Percentiles rank a stretch among this genome's conserved stretches.
Conservation (phyloP, 2,888 invertebrate species). For the Oeneis ivallda region DNA sequence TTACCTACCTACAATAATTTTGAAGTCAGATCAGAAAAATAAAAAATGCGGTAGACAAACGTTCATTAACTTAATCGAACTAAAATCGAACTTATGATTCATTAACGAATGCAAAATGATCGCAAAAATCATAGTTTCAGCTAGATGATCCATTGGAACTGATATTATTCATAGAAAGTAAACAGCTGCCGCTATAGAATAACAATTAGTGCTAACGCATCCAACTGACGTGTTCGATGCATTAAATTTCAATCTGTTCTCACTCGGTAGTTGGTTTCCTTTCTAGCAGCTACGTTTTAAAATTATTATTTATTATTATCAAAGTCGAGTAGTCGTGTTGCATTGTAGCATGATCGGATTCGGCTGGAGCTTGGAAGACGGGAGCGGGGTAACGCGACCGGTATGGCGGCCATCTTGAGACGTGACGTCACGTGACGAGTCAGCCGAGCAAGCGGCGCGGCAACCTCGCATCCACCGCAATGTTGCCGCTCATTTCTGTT, state of each 20-base stretch:
- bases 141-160: constrained; percentile 56
- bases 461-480: constrained; percentile 69
- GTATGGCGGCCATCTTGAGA: constrained; percentile 81
- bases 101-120: not conserved
- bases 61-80: not conserved
- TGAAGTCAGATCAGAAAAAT: not conserved
- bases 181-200: constrained; percentile 75
- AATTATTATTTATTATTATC: constrained; percentile 75
- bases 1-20: not conserved
- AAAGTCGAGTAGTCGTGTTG: constrained; percentile 42
- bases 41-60: not conserved
- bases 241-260: constrained; percentile 80
- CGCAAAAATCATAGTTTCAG: constrained; percentile 50
- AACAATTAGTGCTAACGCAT: constrained; percentile 71
- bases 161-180: constrained; percentile 77
- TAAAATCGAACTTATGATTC: not conserved
- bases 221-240: constrained; percentile 65
- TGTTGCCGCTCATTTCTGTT: constrained; percentile 70
- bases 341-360: constrained; percentile 62
- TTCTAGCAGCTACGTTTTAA: constrained; percentile 74
- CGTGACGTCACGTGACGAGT: constrained; percentile 82
- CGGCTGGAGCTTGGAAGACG: constrained; percentile 73
- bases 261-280: constrained; percentile 64
- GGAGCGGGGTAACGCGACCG: constrained; percentile 68
- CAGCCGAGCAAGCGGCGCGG: constrained; percentile 72